Evolutionary conservation across 1,140 invertebrate genomes (phyloP), one percentile per base, ranked within the genome.

Genomic region (Platyura marginata): DNA sequence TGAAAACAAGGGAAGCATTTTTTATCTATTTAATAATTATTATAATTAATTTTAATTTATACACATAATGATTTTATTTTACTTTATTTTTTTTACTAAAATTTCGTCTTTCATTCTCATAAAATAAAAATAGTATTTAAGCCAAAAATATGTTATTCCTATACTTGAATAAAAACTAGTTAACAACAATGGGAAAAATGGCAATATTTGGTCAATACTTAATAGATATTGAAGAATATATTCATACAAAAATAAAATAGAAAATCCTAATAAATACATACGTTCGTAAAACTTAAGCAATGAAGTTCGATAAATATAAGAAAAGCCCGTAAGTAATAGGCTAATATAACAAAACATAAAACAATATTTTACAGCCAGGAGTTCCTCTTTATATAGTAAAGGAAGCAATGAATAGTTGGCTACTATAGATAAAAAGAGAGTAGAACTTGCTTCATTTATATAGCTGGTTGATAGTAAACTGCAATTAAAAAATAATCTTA

Each of bases 341-440:
- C 70, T 55, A 38, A 68, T 62, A 55, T 83, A 77, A 1, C 76
- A 57, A 36, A 84, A 40, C 23, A 78, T 63, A 25, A 88, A 53
- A 2, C 77, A 57, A 38, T 82, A 61, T 60, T 79, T 82, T 36
- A 77, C 67, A 21, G 67, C 52, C 9, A 71, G 56, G 43, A 87
- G 66, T 57, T 77, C 74, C 33, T 68, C 62, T 22, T 79, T 78
- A 55, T 79, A 90, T 0, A 96, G 66, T 20, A 97, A 62, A n/a
- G 91, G 92, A 52, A 92, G 83, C 8, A 97, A 64, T 0, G 88
- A 90, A 55, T 81, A 89, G 50, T 85, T 78, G 1, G 86, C 88
- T 4, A 83, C 63, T 15, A 76, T 71, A 19, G 77, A 76, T 32
- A 89, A 48, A 34, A 90, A 61, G 9, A 82, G 57, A 52, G 79